Evolutionary conservation across 2,797 vertebrate genomes (phyloP), one percentile per base, ranked within the genome.

Genomic region (Glossophaga mutica): DNA sequence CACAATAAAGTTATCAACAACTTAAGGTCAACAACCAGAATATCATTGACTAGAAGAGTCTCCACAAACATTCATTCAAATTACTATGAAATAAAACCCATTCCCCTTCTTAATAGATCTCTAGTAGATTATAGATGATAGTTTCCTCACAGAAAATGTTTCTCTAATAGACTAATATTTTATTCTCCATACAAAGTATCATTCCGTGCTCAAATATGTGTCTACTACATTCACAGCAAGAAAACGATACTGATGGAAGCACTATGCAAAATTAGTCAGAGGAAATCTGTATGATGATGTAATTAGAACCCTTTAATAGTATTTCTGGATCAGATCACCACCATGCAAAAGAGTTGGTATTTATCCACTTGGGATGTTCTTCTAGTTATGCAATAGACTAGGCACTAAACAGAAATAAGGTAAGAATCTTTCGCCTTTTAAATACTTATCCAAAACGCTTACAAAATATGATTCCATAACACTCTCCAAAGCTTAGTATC

Each of bases 61-160:
- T 77, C 32, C 34, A 50, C 3, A 87, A 57, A 93, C 83, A 91
- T 79, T 87, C 42, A 87, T 9, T 67, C 46, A 95, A 78, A 87
- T 87, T 87, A 71, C n/a, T 90, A n/a, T 83, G 37, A 83, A 95
- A 52, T 92, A 94, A 92, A 94, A 92, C 50, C 0, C 48, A 93
- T 48, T 59, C 46, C 68, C 37, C 29, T 57, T 92, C 81, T 90
- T 52, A 93, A 82, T 84, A 34, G 73, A 19, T 71, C 10, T 39
- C 48, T 68, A 79, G 15, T 83, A 44, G 55, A 92, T 83, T 78
- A 87, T 3, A 92, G 14, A 48, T 86, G 46, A 90, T 48, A 82
- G 90, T 87, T 90, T 87, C 22, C 39, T 14, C 67, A 87, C 6
- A 77, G 29, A 84, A 39, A 92, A 77, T 79, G 12, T 48, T 88